Percentiles rank a stretch among this genome's conserved stretches.
Conservation (phyloP, 1,140 invertebrate species). For the Myzus persicae region DNA sequence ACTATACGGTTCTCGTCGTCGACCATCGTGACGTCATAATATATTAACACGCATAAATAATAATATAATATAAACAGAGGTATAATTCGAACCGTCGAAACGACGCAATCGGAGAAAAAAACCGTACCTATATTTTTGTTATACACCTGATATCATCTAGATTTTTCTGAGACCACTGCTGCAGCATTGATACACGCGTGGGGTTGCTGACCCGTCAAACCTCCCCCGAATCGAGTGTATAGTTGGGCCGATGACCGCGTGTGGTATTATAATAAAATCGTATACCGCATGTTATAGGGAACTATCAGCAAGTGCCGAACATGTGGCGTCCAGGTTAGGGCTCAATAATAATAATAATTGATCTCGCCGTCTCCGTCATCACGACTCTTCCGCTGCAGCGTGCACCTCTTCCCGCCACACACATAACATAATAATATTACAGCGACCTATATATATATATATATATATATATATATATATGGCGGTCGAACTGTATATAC, state of each 20-base stretch:
- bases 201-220: background rate
- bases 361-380: background rate
- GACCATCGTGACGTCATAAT: background rate
- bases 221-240: background rate
- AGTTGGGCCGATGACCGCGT: background rate
- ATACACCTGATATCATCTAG: no score
- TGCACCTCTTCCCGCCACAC: background rate
- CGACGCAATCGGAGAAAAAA: background rate
- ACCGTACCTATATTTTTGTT: no score
- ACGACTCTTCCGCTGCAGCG: background rate
- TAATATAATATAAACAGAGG: no score
- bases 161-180: background rate
- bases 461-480: background rate
- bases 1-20: background rate
- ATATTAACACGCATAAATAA: no score
- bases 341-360: background rate
- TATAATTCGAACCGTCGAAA: background rate
- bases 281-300: background rate
- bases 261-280: background rate
- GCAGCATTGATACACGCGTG: no score
- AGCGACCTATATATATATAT: background rate
- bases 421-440: no score
- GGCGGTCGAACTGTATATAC: background rate
- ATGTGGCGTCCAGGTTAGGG: constrained; percentile 45
- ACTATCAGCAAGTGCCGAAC: background rate